phyloP scores from a whole-genome alignment of 2,797 vertebrate genomes.

The Gymnoscopelus braueri region DNA sequence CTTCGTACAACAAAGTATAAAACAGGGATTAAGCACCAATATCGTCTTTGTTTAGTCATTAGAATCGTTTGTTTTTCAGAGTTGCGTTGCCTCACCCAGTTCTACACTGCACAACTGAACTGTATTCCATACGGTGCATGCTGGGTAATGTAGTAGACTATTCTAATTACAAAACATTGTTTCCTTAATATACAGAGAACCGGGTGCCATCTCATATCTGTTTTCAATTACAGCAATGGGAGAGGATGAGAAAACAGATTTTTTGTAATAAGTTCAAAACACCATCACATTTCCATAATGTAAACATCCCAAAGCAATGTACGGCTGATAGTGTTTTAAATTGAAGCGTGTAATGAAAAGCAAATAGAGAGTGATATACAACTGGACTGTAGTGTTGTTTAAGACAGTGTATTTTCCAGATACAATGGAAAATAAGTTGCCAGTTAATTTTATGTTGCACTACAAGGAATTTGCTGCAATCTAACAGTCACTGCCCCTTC shows the following conservation, averaged over 20 bases:
- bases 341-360: conserved; percentile 15
- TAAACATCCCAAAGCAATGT: conserved; percentile 9
- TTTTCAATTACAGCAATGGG: conserved; percentile 10
- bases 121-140: too few species aligned
- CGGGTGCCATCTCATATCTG: not conserved
- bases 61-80: too few species aligned
- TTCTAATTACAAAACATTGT: too few species aligned
- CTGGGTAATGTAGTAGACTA: too few species aligned
- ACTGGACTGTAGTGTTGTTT: not conserved
- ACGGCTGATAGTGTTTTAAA: conserved; percentile 13
- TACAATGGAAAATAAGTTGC: not conserved
- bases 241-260: not conserved
- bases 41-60: too few species aligned
- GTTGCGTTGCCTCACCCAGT: too few species aligned
- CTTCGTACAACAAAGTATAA: too few species aligned
- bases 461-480: not conserved
- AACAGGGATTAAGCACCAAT: too few species aligned
- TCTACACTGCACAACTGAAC: too few species aligned
- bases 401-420: conserved; percentile 3
- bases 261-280: conserved; percentile 12
- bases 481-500: not conserved
- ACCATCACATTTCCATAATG: conserved; percentile 12
- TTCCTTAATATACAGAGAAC: too few species aligned
- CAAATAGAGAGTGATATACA: not conserved
- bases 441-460: not conserved